Base-by-base conservation (phyloP, 2,113 vertebrate species). In the Poecilia latipinna region DNA sequence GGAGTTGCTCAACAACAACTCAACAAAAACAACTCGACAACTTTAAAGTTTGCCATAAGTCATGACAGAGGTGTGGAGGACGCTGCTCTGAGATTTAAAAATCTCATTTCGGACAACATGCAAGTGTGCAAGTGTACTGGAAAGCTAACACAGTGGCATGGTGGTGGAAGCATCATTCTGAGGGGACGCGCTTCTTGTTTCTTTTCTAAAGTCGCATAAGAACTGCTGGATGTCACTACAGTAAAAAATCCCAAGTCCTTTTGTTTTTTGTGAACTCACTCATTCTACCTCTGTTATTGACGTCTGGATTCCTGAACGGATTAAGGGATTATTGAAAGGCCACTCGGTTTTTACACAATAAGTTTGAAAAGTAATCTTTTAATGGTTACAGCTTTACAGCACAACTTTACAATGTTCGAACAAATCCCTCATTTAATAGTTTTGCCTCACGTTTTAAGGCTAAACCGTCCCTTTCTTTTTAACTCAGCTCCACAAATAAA, bases 261-360 rank as follows among this genome's bases (percentile, higher is more conserved):
- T 48, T 48, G 19, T 48, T 8, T 48, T 57, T 57, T 57, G 24
- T n/a, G 51, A 57, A 54, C 17, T 7, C 17, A 1, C 19, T 7
- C 48, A 54, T 19, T 54, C 48, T 19, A 22, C 7, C 48, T 19
- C 17, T 54, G 48, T 22, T 54, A 22, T 22, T n/a, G 17, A 17
- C 17, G 7, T 57, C 8, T 72, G 73, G 79, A 95, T 93, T 92
- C 93, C 90, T 90, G 79, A 61, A 67, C 82, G 87, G 92, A 94
- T 95, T 94, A 95, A 75, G 70, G 80, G 93, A 91, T 93, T 92
- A 83, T 78, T 82, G 71, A 90, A 90, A 89, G 86, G 22, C 82
- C 65, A 70, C 80, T 84, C 68, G 65, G 70, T 87, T 78, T 82
- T 79, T 63, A 61, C 44, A 76, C 51, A 31, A 39, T 48, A 29